These are phyloP conservation scores for Callyntrura guangdongensis DNA, from an alignment of 2,888 invertebrate species.

Conservation along the genomic window DNA sequence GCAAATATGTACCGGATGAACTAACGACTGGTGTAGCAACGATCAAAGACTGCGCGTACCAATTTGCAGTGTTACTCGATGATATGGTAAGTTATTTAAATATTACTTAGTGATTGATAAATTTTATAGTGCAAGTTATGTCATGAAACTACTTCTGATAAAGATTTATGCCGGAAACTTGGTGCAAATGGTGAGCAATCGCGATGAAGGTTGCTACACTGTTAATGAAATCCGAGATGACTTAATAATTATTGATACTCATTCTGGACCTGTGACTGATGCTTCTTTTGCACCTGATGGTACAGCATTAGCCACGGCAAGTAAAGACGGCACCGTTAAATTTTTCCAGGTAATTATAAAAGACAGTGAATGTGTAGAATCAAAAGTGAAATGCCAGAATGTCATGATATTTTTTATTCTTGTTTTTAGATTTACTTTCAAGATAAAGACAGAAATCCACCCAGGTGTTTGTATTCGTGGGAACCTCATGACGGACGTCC, in stretches of 20 bases:
- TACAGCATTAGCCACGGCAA: conserved; percentile 96
- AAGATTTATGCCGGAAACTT: conserved; percentile 88
- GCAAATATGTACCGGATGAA: conserved; percentile 94
- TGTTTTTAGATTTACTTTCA: conserved; percentile 74
- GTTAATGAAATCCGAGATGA: conserved; percentile 86
- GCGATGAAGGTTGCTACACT: conserved; percentile 86
- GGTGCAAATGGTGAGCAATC: conserved; percentile 86
- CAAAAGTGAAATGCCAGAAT: too few relatives aligned
- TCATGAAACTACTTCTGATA: too few relatives aligned
- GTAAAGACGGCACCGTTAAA: conserved; percentile 95
- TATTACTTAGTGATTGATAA: too few relatives aligned
- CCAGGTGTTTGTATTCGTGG: conserved; percentile 96
- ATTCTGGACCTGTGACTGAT: conserved; percentile 91
- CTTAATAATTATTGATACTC: conserved; percentile 88
- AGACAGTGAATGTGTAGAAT: too few relatives aligned
- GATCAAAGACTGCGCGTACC: conserved; percentile 90
- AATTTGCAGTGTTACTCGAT: conserved; percentile 93
- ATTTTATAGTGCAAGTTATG: too few relatives aligned
- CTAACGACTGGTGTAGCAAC: conserved; percentile 85
- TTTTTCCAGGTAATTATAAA: conserved; percentile 95
- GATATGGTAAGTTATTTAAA: conserved; percentile 87
- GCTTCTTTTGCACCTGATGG: conserved; percentile 98
- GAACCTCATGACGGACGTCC: conserved; percentile 95
- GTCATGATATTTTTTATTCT: background rate
- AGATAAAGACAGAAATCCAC: conserved; percentile 86